Conservation (phyloP, 64 coral and sea anemone species). For the Trachythela sp. region DNA sequence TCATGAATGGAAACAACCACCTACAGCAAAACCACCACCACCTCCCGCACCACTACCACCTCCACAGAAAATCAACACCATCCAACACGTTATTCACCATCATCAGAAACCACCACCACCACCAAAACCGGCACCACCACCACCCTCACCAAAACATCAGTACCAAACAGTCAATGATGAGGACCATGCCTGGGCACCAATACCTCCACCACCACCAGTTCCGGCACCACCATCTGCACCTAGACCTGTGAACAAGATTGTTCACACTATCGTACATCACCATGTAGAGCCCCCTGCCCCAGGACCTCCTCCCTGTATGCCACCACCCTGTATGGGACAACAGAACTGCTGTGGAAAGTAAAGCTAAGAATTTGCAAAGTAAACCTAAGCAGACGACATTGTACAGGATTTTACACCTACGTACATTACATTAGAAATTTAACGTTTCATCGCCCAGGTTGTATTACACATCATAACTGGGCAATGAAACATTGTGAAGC, state of each 20-base stretch:
- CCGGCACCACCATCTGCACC: background rate
- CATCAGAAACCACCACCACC: conserved; percentile 10
- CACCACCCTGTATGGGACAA: conserved; percentile 9
- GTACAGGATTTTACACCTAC: background rate
- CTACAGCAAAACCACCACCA: background rate
- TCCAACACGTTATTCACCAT: conserved; percentile 15
- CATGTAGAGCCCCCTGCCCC: conserved; percentile 13
- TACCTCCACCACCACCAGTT: conserved; percentile 8
- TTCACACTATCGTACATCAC: conserved; percentile 2
- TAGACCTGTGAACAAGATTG: background rate
- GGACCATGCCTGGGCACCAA: conserved; percentile 20
- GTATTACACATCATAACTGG: too few species aligned
- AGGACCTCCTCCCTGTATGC: conserved; percentile 8
- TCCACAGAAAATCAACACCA: conserved; percentile 4
- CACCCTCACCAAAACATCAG: background rate
- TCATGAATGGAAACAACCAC: conserved; percentile 12
- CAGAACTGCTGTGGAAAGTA: conserved; percentile 12
- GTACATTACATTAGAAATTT: background rate
- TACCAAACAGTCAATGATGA: conserved; percentile 8
- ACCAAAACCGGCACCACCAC: background rate
- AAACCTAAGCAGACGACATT: background rate
- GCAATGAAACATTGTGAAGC: too few species aligned
- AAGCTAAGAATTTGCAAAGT: background rate
- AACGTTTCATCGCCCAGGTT: background rate
- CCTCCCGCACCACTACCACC: background rate